Base-by-base conservation (phyloP, 2,888 invertebrate genomes). In the Zygothrica quintamaculata region DNA sequence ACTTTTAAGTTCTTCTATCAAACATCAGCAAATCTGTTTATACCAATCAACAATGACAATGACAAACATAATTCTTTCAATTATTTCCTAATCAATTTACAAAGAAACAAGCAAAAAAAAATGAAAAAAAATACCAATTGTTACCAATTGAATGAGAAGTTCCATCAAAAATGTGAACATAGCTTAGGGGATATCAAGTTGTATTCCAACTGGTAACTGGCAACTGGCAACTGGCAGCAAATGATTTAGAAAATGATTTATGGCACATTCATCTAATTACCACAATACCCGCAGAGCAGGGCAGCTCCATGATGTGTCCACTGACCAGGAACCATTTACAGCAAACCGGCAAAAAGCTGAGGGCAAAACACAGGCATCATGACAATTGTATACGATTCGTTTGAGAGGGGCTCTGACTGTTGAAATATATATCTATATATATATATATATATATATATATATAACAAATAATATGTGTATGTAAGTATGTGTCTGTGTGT, bases 161-260 rank as follows among this genome's bases (percentile, higher is more conserved):
- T 53, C 44, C 59, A 70, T 65, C 56, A 56, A 25, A 55, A 36
- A n/a, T 58, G 47, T 25, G n/a, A 16, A 5, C n/a, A 11, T 11
- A 33, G 34, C 18, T 33, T n/a, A 25, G 26, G 48, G 51, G 9
- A 29, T 52, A 56, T 62, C 48, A 62, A 42, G 46, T 46, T 42
- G 33, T 22, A 48, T 47, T 65, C 48, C 56, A 69, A 56, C 47
- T 52, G 58, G 52, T 52, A 68, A 62, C 66, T 34, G 68, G 15
- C 36, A 12, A 36, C 13, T 36, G 36, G 52, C 53, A 70, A 59
- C 42, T 52, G 58, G 52, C 69, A 84, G 73, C 75, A 77, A 80
- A 81, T 84, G 80, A 84, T 80, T 80, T 81, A 73, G 80, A 80
- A 80, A 81, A 84, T 81, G 84, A 81, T 81, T 81, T 81, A 81